Evolutionary conservation across 2,888 invertebrate genomes (phyloP).

Genomic region (Syrista parreyssii): DNA sequence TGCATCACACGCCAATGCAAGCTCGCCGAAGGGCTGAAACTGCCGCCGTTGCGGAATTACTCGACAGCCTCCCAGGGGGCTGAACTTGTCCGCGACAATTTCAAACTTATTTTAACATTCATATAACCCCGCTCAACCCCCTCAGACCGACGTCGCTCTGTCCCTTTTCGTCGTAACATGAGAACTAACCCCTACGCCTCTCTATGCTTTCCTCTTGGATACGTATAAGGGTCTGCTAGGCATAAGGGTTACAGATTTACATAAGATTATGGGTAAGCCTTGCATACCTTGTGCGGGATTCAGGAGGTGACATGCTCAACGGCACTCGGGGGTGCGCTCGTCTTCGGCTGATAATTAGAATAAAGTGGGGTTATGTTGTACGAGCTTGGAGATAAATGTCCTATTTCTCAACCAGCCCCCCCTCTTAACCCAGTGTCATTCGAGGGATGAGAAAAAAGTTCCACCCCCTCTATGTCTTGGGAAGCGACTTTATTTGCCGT

Average conservation of each 20-base stretch:
- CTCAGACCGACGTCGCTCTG: conserved; percentile 31
- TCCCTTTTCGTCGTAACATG: conserved; percentile 48
- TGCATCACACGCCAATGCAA: conserved; percentile 7
- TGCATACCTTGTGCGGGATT: conserved; percentile 37
- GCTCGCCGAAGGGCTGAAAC: conserved; percentile 61
- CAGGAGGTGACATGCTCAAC: conserved; percentile 26
- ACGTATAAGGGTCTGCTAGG: conserved; percentile 41
- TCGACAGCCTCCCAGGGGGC: conserved; percentile 61
- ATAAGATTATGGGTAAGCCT: conserved; percentile 59
- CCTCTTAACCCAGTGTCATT: conserved; percentile 1
- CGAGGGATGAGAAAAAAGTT: background rate
- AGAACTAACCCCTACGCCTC: conserved; percentile 36
- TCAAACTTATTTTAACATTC: conserved; percentile 67
- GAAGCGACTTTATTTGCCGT: background rate
- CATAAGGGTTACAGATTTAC: conserved; percentile 60
- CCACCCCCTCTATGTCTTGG: background rate
- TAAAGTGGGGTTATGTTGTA: conserved; percentile 30
- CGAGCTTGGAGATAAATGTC: conserved; percentile 3
- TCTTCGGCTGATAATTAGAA: conserved; percentile 56
- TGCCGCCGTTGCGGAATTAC: conserved; percentile 63
- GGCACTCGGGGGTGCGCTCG: conserved; percentile 52
- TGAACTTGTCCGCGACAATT: conserved; percentile 66
- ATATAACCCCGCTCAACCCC: conserved; percentile 59
- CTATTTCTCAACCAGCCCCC: background rate
- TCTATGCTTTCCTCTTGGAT: conserved; percentile 29